Conservation (phyloP, 2,113 vertebrate genomes). For the Grantiella picta region DNA sequence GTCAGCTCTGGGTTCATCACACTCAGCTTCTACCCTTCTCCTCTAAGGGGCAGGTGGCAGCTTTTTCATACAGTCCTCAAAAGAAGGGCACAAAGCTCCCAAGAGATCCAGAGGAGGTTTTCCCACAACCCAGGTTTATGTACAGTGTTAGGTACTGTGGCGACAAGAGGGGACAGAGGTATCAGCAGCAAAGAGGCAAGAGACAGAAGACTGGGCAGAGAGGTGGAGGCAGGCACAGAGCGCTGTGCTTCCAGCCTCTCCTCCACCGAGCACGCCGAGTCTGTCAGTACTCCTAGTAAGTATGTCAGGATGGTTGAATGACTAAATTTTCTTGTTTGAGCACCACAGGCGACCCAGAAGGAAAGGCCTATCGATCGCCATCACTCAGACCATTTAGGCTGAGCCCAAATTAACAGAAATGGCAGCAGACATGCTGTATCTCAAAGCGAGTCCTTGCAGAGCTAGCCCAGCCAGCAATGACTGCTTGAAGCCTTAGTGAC, state of each 20-base stretch:
- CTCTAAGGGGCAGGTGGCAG: not conserved
- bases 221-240: rapidly evolving
- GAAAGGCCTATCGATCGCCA: rapidly evolving
- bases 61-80: not conserved
- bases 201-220: not conserved
- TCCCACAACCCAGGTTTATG: not conserved
- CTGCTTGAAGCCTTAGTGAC: not conserved
- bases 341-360: not conserved
- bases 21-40: not conserved
- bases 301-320: not conserved
- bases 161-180: not conserved
- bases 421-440: not conserved
- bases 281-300: not conserved
- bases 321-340: not conserved
- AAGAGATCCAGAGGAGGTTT: not conserved
- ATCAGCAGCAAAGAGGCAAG: not conserved
- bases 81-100: not conserved
- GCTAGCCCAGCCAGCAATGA: not conserved
- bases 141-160: not conserved
- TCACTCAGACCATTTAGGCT: not conserved
- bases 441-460: rapidly evolving
- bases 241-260: rapidly evolving
- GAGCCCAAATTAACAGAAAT: not conserved
- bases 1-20: rapidly evolving
- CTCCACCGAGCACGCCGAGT: rapidly evolving